Percentiles rank a stretch among this genome's conserved stretches.
These are phyloP conservation scores for Imbricaverruca yamaguchii DNA, from an alignment of 2,888 invertebrate genomes.

Conservation along the genomic window DNA sequence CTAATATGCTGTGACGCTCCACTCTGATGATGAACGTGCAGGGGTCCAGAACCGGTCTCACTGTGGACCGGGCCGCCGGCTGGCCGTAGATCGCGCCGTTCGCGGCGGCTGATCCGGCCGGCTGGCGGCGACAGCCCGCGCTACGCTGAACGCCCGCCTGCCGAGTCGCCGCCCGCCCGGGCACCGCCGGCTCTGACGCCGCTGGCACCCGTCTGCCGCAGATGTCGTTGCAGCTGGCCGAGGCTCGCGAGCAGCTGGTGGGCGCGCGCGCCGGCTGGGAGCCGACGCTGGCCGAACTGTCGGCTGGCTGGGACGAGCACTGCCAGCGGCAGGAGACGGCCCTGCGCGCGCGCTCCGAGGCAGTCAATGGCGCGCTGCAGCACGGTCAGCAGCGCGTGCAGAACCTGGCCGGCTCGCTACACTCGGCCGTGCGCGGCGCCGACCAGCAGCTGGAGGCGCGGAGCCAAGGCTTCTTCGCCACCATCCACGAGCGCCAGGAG, in stretches of 20 bases:
- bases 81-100: background rate
- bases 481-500: slow-evolving; percentile 1
- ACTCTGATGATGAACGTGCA: background rate
- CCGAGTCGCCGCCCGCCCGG: background rate
- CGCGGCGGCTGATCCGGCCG: background rate
- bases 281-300: background rate
- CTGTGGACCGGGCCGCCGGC: slow-evolving; percentile 1
- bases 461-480: background rate
- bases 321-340: background rate
- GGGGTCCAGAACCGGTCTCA: slow-evolving; percentile 7
- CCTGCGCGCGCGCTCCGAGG: slow-evolving; percentile 11
- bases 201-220: background rate
- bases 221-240: background rate
- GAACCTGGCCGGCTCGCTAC: background rate
- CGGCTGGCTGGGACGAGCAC: slow-evolving; percentile 10
- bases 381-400: slow-evolving; percentile 4
- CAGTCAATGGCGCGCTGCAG: slow-evolving; percentile 8
- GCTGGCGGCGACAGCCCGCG: slow-evolving; percentile 11
- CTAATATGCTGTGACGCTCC: too few relatives aligned
- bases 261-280: background rate
- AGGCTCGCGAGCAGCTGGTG: background rate
- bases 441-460: slow-evolving; percentile 11
- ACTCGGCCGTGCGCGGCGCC: background rate
- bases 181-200: background rate
- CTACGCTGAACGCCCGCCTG: background rate